A percentile compares a stretch with the other conserved stretches of the same genome.
These are phyloP conservation scores for Araneus ventricosus DNA, from an alignment of 1,140 invertebrate genomes.

Conservation along the genomic window DNA sequence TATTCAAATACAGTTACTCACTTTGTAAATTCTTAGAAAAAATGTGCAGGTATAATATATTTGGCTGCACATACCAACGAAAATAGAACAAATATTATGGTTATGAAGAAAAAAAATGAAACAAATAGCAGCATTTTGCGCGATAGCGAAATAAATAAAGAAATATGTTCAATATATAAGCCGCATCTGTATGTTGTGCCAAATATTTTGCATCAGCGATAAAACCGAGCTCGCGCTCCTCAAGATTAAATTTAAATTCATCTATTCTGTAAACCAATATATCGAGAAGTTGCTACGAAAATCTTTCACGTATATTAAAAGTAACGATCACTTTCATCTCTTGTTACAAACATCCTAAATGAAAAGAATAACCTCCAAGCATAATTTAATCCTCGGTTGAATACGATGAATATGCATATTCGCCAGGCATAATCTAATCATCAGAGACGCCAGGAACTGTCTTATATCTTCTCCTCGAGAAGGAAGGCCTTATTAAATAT, in stretches of 20 bases:
- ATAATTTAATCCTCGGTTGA: constrained; percentile 20
- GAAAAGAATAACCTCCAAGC: constrained; percentile 17
- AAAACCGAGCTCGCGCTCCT: too few relatives aligned
- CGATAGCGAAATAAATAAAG: too few relatives aligned
- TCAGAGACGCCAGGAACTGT: not conserved
- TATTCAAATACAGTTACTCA: too few relatives aligned
- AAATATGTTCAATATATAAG: too few relatives aligned
- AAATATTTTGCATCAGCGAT: too few relatives aligned
- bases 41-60: too few relatives aligned
- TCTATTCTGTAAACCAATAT: not conserved
- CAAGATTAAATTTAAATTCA: not conserved
- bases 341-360: not conserved
- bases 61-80: too few relatives aligned
- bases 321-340: constrained; percentile 11
- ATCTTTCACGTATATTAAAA: constrained; percentile 12
- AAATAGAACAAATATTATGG: too few relatives aligned
- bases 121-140: too few relatives aligned
- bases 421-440: constrained; percentile 2
- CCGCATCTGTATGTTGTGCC: too few relatives aligned
- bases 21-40: too few relatives aligned
- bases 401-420: constrained; percentile 27
- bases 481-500: constrained; percentile 22
- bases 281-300: not conserved
- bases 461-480: not conserved
- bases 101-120: too few relatives aligned